Percentiles rank a stretch among this genome's conserved stretches.
Evolutionary conservation across 2,113 vertebrate species (phyloP).

Genomic region (Rhabdornis inornatus): DNA sequence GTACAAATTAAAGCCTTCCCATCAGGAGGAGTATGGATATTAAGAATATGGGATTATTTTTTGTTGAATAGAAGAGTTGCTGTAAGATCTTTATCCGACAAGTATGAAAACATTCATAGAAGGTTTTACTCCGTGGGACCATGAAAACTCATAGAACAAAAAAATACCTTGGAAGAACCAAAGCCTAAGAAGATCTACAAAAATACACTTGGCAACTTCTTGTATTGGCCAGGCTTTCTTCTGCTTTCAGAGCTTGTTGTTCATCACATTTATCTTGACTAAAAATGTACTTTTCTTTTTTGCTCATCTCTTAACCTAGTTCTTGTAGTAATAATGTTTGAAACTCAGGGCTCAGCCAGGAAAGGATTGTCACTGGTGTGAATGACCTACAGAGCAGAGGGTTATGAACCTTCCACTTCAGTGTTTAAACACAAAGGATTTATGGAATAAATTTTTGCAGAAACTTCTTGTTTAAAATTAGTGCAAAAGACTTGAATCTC

Average conservation of each 20-base stretch:
- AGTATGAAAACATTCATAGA: neutral
- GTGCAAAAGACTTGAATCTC: neutral
- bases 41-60: neutral
- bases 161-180: neutral
- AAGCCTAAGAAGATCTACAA: neutral
- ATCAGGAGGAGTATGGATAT: neutral
- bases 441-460: neutral
- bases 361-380: neutral
- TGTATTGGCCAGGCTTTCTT: neutral
- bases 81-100: neutral
- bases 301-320: neutral
- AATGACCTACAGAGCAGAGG: neutral
- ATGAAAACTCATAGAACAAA: neutral
- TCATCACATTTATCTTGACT: neutral
- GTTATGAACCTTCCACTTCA: neutral
- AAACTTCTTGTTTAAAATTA: neutral
- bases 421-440: neutral
- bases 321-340: neutral
- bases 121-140: neutral
- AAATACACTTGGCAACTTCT: neutral
- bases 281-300: neutral
- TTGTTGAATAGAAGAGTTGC: neutral
- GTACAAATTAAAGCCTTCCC: neutral
- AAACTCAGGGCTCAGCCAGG: neutral
- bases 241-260: neutral